Percentiles rank a stretch among this genome's conserved stretches.
Conservation (phyloP, 2,888 invertebrate species). For the Limnephilus auricula region DNA sequence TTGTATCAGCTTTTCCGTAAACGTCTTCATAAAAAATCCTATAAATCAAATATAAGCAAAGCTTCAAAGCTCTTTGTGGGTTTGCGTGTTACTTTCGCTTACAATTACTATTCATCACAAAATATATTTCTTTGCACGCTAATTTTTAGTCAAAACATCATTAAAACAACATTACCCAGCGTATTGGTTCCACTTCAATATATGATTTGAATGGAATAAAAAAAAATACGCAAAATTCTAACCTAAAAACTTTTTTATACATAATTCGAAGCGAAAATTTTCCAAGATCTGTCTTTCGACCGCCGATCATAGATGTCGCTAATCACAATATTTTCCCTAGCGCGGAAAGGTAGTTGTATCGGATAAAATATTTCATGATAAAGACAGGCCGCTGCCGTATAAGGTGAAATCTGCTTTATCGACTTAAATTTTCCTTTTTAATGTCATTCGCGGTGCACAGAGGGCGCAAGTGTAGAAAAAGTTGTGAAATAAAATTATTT, state of each 20-base stretch:
- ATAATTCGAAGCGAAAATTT: not conserved
- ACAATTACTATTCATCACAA: not conserved
- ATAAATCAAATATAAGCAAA: not conserved
- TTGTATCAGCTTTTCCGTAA: not conserved
- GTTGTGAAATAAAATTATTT: not conserved
- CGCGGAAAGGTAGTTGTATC: slow-evolving; percentile 30
- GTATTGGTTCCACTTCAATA: not conserved
- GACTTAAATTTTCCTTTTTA: not conserved
- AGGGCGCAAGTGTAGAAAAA: not conserved
- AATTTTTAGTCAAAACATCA: not conserved
- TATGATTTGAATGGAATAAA: not conserved
- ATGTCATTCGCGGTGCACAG: not conserved
- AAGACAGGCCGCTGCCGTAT: not conserved
- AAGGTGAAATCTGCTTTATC: slow-evolving; percentile 24
- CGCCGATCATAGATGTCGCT: slow-evolving; percentile 14
- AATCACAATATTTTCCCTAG: not conserved
- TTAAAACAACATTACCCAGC: not conserved
- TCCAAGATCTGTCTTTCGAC: not conserved
- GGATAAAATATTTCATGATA: slow-evolving; percentile 12
- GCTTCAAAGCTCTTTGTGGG: not conserved
- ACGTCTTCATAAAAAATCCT: not conserved
- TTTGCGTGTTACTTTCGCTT: not conserved
- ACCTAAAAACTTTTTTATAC: not conserved
- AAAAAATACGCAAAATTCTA: not conserved
- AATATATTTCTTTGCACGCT: not conserved